These are phyloP conservation scores for Cladorhizidae sp. DNA, from an alignment of 37 sponge, comb jelly and placozoan genomes.

Conservation along the genomic window DNA sequence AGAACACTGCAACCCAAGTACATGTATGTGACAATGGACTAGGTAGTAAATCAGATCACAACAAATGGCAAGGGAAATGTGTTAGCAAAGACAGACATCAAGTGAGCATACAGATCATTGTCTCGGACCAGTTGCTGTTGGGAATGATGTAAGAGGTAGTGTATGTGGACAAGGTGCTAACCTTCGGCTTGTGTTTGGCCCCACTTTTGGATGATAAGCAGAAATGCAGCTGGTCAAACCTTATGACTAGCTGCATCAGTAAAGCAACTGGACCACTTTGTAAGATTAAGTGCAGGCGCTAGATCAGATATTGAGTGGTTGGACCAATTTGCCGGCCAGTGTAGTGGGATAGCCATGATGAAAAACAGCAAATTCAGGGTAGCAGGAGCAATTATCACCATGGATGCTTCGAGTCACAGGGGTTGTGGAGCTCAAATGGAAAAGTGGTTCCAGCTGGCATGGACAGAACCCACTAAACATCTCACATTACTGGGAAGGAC, in stretches of 20 bases:
- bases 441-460: constrained; percentile 2
- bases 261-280: not conserved
- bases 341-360: too few relatives aligned
- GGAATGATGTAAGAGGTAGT: constrained; percentile 7
- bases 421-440: not conserved
- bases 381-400: not conserved
- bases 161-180: not conserved
- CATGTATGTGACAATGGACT: not conserved
- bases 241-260: too few relatives aligned
- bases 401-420: not conserved
- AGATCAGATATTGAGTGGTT: constrained; percentile 11
- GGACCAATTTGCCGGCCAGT: constrained; percentile 4
- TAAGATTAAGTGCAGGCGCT: not conserved
- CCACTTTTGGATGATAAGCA: too few relatives aligned
- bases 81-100: constrained; percentile 3
- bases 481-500: constrained; percentile 9
- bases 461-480: not conserved
- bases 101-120: not conserved
- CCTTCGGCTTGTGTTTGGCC: not conserved
- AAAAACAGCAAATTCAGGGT: not conserved
- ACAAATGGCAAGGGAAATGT: not conserved
- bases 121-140: not conserved
- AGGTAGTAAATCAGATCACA: not conserved
- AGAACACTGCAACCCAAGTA: not conserved
- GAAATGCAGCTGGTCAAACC: too few relatives aligned